phyloP scores from a whole-genome alignment of 2,888 invertebrate species.

The Drosophila planitibia region DNA sequence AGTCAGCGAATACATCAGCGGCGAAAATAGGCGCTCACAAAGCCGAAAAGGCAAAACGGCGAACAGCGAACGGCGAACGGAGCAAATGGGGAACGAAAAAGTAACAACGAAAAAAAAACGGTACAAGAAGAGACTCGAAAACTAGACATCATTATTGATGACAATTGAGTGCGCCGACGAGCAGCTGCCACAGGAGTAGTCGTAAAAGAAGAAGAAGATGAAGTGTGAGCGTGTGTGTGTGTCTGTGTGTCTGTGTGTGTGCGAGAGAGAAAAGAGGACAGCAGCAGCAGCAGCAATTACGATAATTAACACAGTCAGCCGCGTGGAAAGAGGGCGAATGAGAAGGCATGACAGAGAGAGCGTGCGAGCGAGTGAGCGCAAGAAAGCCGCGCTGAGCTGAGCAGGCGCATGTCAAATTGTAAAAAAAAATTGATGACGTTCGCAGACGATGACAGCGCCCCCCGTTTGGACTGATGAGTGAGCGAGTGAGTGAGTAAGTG shows the following conservation, averaged over 20 bases:
- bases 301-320: constrained; percentile 83
- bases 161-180: constrained; percentile 84
- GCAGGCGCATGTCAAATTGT: constrained; percentile 78
- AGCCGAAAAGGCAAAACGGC: constrained; percentile 61
- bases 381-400: constrained; percentile 10
- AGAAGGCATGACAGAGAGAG: constrained; percentile 22
- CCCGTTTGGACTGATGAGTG: constrained; percentile 14
- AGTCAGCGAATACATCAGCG: constrained; percentile 83
- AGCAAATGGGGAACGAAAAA: constrained; percentile 10
- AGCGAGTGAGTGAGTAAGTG: constrained; percentile 16
- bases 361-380: constrained; percentile 6
- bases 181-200: constrained; percentile 63
- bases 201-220: constrained; percentile 20
- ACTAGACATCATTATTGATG: constrained; percentile 85
- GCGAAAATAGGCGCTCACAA: constrained; percentile 78
- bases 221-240: constrained; percentile 11
- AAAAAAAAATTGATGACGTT: constrained; percentile 83
- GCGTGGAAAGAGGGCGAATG: constrained; percentile 71
- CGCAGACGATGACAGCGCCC: constrained; percentile 78
- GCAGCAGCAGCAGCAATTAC: constrained; percentile 77
- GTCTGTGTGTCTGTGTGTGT: constrained; percentile 11
- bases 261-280: constrained; percentile 50
- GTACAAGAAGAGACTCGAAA: constrained; percentile 63
- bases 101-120: constrained; percentile 41
- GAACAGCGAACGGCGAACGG: constrained; percentile 5